These are phyloP conservation scores for Agapornis canus DNA, from an alignment of 2,797 vertebrate species.

Conservation along the genomic window DNA sequence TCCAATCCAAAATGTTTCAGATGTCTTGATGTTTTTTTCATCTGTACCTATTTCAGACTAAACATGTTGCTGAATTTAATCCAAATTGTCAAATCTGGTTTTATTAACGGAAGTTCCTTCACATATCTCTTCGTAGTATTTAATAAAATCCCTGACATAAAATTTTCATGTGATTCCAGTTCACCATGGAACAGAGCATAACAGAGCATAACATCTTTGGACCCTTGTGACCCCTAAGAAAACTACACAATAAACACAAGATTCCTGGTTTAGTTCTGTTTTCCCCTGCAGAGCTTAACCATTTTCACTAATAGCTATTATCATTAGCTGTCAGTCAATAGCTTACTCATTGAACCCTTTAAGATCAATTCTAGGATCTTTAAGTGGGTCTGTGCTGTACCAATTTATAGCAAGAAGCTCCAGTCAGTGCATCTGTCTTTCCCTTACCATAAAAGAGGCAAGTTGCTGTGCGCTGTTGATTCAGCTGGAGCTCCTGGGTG, in stretches of 20 bases:
- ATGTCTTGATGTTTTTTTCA: background rate
- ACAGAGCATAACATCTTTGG: background rate
- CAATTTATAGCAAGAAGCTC: background rate
- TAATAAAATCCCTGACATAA: background rate
- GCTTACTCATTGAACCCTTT: background rate
- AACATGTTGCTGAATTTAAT: background rate
- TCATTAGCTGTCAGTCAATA: background rate
- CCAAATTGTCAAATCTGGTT: background rate
- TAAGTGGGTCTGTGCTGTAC: background rate
- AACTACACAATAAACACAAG: background rate
- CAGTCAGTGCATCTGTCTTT: background rate
- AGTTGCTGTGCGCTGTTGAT: background rate
- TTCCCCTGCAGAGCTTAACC: background rate
- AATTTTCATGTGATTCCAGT: background rate
- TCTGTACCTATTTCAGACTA: background rate
- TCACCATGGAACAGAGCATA: background rate
- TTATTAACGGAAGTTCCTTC: background rate
- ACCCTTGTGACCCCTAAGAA: background rate
- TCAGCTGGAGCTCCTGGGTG: conserved; percentile 62
- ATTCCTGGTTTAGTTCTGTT: background rate
- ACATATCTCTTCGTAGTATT: background rate
- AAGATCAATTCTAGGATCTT: background rate
- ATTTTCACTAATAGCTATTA: background rate
- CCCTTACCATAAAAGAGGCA: background rate
- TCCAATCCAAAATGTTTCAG: background rate